Base-by-base conservation (phyloP, 1,140 invertebrate species). In the Diorhabda elongata region DNA sequence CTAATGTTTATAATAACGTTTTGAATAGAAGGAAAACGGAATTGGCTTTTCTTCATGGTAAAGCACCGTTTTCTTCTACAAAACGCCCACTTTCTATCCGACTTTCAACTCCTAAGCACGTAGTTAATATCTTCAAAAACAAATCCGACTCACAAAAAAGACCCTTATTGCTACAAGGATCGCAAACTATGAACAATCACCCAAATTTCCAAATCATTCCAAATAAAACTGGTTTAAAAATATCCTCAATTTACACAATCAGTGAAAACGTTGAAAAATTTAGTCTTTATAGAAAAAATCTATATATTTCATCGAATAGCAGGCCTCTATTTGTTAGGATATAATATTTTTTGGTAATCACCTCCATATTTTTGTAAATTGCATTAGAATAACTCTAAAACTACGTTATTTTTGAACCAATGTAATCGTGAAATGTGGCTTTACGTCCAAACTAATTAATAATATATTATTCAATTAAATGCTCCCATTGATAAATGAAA, bases 171-270 rank as follows among this genome's bases (percentile, higher is more conserved):
- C 66, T 81, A 45, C 75, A 74, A 63, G 72, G 71, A 64, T 71
- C 70, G 8, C 66, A 64, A 42, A 74, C 74, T 61, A 71, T 74
- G 64, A 61, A 70, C 63, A 64, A 71, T 61, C 67, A 64, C 45
- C 79, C 84, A 26, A 83, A 84, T 72, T 84, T 84, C 57, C 82
- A 84, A 73, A 83, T 85, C 9, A 80, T 84, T 43, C 82, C 83
- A 8, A 82, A 83, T 69, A 84, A 82, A 75, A 83, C 82, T 43
- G 83, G 83, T 5, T 76, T 84, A 3, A 83, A 82, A 73, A 84
- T 84, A 58, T 83, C 83, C 58, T 83, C 84, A 4, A 77, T 85
- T 68, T 81, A 85, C 61, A 79, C 80, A 44, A 80, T 81, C 66
- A 81, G 79, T 66, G 76, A 81, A 65, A 75, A 79, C 69, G 78